phyloP scores from a whole-genome alignment of 2,113 vertebrate species.

The Mugil cephalus region DNA sequence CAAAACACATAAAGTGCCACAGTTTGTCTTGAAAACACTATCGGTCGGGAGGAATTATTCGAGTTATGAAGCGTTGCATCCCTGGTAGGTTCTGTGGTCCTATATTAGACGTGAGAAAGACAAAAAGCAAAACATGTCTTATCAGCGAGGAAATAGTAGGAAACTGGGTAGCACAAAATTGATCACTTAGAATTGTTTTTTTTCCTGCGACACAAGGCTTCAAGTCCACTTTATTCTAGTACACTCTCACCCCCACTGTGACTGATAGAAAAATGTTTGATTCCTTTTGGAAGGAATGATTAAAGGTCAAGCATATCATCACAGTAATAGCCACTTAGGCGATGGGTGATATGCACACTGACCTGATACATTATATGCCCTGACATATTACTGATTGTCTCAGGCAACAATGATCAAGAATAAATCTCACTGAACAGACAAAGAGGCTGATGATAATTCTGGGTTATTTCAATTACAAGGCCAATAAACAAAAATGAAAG shows the following conservation, averaged over 20 bases:
- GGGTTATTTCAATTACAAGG: constrained; percentile 10
- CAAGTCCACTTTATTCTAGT: background rate
- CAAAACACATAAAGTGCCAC: background rate
- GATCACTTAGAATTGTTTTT: background rate
- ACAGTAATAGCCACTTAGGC: constrained; percentile 2
- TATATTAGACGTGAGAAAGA: background rate
- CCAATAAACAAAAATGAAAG: constrained; percentile 1
- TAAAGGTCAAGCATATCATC: constrained; percentile 28
- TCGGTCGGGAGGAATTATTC: background rate
- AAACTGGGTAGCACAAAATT: background rate
- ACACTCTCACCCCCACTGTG: background rate
- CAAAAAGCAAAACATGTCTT: background rate
- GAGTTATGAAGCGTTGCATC: no score
- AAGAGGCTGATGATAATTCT: background rate
- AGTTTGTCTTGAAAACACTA: background rate
- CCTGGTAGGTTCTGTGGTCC: no score
- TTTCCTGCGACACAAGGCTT: background rate
- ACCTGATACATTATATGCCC: background rate
- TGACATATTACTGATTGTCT: background rate
- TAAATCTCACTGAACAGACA: background rate
- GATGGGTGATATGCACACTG: constrained; percentile 1
- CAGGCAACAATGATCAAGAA: background rate
- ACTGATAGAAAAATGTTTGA: constrained; percentile 1
- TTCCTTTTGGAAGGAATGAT: constrained; percentile 20
- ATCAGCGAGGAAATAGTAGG: background rate